phyloP scores from a whole-genome alignment of 2,113 vertebrate species.

The Podocnemis expansa region DNA sequence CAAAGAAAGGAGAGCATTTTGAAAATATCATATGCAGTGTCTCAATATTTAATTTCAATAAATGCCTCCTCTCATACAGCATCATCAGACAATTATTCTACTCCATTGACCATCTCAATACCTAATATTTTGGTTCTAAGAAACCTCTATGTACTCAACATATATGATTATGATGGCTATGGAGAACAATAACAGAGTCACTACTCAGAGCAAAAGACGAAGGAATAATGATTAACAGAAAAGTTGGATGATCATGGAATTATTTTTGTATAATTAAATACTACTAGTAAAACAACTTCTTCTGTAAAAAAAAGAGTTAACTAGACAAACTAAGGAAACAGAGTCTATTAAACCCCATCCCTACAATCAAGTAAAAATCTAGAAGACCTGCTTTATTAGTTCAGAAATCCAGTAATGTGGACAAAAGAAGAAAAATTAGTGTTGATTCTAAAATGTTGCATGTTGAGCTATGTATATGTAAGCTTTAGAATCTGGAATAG shows the following conservation, averaged over 20 bases:
- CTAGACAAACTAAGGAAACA: background rate
- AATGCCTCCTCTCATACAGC: background rate
- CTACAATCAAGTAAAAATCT: background rate
- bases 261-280: background rate
- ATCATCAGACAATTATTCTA: background rate
- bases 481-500: constrained; percentile 45
- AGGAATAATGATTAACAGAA: background rate
- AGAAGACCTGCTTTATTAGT: background rate
- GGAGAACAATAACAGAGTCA: background rate
- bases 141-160: background rate
- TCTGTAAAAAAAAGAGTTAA: background rate
- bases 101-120: background rate
- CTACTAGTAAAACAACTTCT: background rate
- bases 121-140: background rate
- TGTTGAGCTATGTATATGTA: background rate
- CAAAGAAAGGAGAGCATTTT: constrained; percentile 21
- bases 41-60: constrained; percentile 31
- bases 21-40: background rate
- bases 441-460: background rate
- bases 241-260: too few relatives aligned
- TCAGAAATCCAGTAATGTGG: background rate
- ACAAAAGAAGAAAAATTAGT: background rate
- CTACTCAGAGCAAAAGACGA: background rate
- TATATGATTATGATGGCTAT: background rate
- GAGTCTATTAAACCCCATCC: background rate